Evolutionary conservation across 2,113 vertebrate species (phyloP), one percentile per base, ranked within the genome.

Genomic region (Sciurus niger): DNA sequence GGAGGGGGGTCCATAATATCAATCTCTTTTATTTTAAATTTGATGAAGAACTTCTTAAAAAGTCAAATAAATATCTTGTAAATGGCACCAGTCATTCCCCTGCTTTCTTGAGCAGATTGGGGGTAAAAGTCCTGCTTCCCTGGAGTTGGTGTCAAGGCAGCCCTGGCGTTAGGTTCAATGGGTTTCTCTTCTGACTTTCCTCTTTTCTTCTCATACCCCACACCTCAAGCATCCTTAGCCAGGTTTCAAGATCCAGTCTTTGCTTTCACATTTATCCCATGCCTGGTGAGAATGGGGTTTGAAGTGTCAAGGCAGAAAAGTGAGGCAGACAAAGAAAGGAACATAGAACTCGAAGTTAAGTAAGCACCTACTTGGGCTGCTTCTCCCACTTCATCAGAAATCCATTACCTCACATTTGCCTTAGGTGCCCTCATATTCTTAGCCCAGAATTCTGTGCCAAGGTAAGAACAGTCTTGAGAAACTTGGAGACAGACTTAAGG

Each of bases 381-480:
- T 63, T 87, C 46, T 68, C 82, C 48, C 4, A 48, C 68, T 78
- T 85, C 40, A 34, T 93, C 91, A 95, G 72, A 94, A 90, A 77
- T 24, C 20, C 24, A 37, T 84, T 95, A 88, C 67, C 4, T 91
- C 60, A 70, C 8, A 7, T 68, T 86, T 73, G 32, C 84, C 40
- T 78, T 40, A 72, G 11, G 67, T 25, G 24, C 8, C 32, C 40
- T 95, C 1, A 0, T 30, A 46, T 40, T 72, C 53, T 78, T n/a
- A 76, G 32, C 93, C 12, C 43, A 72, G 79, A 34, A 18, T 24
- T 77, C 88, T 32, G 20, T 5, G 14, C 43, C 88, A 84, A 14
- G 6, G 13, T 82, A 73, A 88, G 18, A 73, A 87, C 5, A 48
- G 51, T 55, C 72, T 51, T 65, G n/a, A 80, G 51, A 87, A 94